Evolutionary conservation across 2,113 vertebrate genomes (phyloP).

Genomic region (Toxotes chatareus): DNA sequence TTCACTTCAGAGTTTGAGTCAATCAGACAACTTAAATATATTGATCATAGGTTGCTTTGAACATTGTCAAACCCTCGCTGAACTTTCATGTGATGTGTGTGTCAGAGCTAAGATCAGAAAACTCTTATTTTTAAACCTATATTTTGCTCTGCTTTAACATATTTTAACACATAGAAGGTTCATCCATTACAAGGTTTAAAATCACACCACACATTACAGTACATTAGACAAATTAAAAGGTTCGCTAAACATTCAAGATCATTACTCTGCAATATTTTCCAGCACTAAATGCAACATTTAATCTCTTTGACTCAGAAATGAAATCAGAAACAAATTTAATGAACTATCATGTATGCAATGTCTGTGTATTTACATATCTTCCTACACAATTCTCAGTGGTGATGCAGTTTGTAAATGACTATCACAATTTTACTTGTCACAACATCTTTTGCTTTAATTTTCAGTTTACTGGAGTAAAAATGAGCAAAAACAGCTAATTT

Average conservation of each 20-base stretch:
- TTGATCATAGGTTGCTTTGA: conserved; percentile 19
- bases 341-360: neutral
- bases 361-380: neutral
- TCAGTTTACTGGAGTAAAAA: conserved; percentile 3
- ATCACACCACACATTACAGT: no score
- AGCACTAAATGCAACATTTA: neutral
- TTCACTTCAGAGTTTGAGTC: conserved; percentile 40
- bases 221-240: neutral
- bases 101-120: neutral
- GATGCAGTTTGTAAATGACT: neutral
- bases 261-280: neutral
- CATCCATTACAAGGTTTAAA: no score
- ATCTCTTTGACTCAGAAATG: neutral
- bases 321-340: conserved; percentile 17
- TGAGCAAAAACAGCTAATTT: neutral
- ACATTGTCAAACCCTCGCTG: neutral
- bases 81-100: conserved; percentile 11
- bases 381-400: neutral
- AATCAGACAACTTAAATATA: conserved; percentile 53
- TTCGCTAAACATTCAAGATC: neutral
- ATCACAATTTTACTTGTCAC: neutral
- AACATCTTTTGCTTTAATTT: conserved; percentile 15
- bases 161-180: neutral
- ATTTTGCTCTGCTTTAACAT: neutral
- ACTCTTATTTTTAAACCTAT: neutral